Conservation (phyloP, 2,797 vertebrate genomes). For the Chromis chromis region DNA sequence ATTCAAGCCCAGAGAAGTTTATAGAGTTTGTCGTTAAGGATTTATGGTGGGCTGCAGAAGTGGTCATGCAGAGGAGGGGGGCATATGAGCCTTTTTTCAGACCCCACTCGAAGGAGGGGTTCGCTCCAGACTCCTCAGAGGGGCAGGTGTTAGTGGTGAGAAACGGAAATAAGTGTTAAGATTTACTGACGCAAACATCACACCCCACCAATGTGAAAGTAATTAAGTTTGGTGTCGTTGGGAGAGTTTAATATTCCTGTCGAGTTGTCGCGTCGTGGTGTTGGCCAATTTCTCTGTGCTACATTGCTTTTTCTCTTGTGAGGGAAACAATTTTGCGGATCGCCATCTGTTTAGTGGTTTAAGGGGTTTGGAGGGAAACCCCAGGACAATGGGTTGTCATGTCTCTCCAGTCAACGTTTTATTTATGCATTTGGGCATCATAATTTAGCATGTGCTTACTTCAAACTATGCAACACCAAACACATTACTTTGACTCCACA, state of each 20-base stretch:
- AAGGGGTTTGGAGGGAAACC: constrained; percentile 48
- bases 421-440: constrained; percentile 25
- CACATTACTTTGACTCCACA: constrained; percentile 1
- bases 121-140: constrained; percentile 38
- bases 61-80: constrained; percentile 52
- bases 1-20: constrained; percentile 82
- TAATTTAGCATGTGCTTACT: constrained; percentile 25
- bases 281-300: constrained; percentile 30
- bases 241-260: constrained; percentile 55
- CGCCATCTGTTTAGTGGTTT: constrained; percentile 66
- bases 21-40: constrained; percentile 84
- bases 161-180: constrained; percentile 62
- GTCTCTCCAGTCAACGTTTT: constrained; percentile 27
- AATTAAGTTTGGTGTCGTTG: constrained; percentile 59
- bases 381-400: constrained; percentile 46
- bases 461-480: constrained; percentile 7
- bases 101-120: constrained; percentile 33
- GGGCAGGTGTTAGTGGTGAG: constrained; percentile 39
- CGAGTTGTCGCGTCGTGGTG: constrained; percentile 33
- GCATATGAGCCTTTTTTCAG: constrained; percentile 53
- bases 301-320: constrained; percentile 24
- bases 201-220: constrained; percentile 54
- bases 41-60: constrained; percentile 83
- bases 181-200: constrained; percentile 64
- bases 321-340: constrained; percentile 49